These are phyloP conservation scores for Zhengitettix transpicula DNA, from an alignment of 2,888 invertebrate species.

Conservation along the genomic window DNA sequence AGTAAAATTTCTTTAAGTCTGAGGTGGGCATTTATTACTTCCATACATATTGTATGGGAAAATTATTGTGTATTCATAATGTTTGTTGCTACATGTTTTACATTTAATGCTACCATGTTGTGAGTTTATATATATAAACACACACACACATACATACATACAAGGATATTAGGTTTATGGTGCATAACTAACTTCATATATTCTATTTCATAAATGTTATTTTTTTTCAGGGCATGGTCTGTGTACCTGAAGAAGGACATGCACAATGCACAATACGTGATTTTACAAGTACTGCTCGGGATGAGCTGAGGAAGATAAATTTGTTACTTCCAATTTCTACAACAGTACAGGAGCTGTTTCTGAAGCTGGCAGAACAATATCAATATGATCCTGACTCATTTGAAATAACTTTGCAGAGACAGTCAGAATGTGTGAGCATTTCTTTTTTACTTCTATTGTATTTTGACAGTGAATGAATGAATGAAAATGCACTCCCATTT, in stretches of 20 bases:
- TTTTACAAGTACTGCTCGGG: conserved; percentile 20
- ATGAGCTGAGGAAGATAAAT: conserved; percentile 18
- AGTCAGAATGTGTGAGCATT: neutral
- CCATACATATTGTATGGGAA: no score
- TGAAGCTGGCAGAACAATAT: conserved; percentile 29
- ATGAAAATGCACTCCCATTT: no score
- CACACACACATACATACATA: no score
- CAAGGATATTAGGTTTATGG: no score
- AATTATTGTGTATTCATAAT: no score
- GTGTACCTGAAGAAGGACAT: conserved; percentile 24
- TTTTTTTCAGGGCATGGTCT: conserved; percentile 30
- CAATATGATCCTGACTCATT: conserved; percentile 30
- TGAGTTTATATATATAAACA: no score
- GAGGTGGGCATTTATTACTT: no score
- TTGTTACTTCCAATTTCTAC: conserved; percentile 26
- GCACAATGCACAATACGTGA: conserved; percentile 29
- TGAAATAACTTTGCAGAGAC: conserved; percentile 20
- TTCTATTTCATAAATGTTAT: conserved; percentile 6
- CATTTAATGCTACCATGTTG: no score
- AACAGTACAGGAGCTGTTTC: conserved; percentile 27
- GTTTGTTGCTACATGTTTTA: no score
- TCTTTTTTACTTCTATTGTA: no score
- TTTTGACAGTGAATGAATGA: no score
- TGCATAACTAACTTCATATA: neutral
- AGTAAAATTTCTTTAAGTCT: no score